A percentile compares a stretch with the other conserved stretches of the same genome.
Conservation (phyloP, 2,113 vertebrate species). For the Sigmodon hispidus region DNA sequence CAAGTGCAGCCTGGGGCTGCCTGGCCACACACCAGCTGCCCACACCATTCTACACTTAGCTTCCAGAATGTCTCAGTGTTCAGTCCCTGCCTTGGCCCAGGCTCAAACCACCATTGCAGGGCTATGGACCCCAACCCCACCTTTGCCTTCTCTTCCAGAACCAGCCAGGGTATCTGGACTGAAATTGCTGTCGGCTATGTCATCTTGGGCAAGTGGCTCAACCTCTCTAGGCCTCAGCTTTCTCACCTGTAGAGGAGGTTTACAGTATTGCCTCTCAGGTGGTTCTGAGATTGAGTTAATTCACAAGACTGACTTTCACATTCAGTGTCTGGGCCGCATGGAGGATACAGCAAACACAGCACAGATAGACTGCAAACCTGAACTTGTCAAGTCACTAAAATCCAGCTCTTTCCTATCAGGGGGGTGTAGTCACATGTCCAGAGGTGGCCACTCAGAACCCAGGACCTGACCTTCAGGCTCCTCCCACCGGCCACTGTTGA, state of each 20-base stretch:
- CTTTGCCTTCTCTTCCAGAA: not conserved
- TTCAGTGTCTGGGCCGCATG: not conserved
- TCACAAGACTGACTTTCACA: not conserved
- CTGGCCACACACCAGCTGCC: slow-evolving; percentile 4
- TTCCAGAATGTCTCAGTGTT: not conserved
- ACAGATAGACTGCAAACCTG: not conserved
- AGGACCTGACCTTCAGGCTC: not conserved
- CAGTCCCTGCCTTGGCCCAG: not conserved
- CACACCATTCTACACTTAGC: not conserved
- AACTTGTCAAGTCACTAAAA: not conserved
- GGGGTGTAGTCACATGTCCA: not conserved
- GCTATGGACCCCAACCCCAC: not conserved
- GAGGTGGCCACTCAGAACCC: not conserved
- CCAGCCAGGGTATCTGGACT: not conserved
- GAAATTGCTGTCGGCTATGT: not conserved
- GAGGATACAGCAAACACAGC: not conserved
- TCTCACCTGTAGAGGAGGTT: accelerated
- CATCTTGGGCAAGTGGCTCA: not conserved
- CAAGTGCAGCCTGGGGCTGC: not conserved
- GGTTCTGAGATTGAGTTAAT: not conserved
- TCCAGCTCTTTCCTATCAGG: not conserved
- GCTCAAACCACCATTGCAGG: accelerated
- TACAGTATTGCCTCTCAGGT: not conserved
- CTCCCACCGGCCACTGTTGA: accelerated
- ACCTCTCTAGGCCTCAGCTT: not conserved